phyloP scores from a whole-genome alignment of 2,797 vertebrate genomes.

The Thalassophryne amazonica region DNA sequence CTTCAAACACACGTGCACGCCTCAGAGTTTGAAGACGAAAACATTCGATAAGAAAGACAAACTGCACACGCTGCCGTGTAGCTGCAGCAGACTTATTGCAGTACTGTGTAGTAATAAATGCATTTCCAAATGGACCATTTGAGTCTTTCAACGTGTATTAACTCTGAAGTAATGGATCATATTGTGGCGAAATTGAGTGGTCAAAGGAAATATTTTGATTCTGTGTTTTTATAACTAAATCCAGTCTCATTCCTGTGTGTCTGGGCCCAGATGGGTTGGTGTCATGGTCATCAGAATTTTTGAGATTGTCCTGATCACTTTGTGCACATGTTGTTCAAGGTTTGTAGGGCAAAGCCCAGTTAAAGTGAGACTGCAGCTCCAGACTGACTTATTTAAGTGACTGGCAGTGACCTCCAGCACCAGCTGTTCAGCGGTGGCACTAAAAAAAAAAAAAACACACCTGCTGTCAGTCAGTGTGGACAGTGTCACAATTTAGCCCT shows the following conservation, averaged over 20 bases:
- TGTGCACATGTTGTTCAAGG: conserved; percentile 39
- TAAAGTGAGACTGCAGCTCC: conserved; percentile 58
- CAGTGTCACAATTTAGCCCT: no score
- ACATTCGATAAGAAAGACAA: no score
- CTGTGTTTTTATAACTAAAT: no score
- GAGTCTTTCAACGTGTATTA: no score
- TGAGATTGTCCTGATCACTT: conserved; percentile 6
- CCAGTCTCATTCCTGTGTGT: no score
- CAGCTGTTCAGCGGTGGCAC: conserved; percentile 36
- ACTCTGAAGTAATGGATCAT: no score
- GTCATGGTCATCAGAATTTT: background rate
- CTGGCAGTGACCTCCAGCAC: conserved; percentile 54
- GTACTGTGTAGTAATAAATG: background rate
- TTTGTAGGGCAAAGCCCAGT: conserved; percentile 69
- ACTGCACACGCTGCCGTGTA: no score
- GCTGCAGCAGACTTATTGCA: background rate
- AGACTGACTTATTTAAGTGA: conserved; percentile 61
- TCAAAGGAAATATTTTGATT: no score
- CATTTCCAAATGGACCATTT: background rate
- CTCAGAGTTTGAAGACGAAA: background rate
- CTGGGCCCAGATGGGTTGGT: background rate
- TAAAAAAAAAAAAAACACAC: no score
- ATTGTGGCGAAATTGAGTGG: no score
- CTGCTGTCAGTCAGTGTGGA: no score
- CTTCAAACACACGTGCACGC: background rate